Base-by-base conservation (phyloP, 2,113 vertebrate species). In the Ictalurus punctatus region DNA sequence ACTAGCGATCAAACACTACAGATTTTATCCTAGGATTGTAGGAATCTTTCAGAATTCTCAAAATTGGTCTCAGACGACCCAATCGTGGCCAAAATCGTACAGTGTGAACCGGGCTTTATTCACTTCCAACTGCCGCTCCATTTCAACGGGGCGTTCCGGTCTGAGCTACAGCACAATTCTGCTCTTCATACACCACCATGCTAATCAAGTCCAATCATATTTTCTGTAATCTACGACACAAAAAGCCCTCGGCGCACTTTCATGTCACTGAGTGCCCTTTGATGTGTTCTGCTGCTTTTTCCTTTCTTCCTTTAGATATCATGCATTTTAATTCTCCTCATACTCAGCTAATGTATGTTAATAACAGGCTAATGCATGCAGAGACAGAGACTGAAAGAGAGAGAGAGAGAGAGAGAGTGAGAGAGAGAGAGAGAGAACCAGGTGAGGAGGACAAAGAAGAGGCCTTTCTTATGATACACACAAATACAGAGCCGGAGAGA, bases 271-370 rank as follows among this genome's bases (percentile, higher is more conserved):
- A 86, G 13, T 69, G 34, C 86, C 91, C 94, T 96, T 95, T 96
- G 94, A 95, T 95, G 95, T 94, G 93, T 87, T 80, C 48, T 34
- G 71, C 78, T 65, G 25, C 14, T 25, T 92, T 90, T 89, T 90
- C 92, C 91, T 91, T 91, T 91, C 48, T 69, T 91, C 63, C 93
- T 93, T 92, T 94, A 93, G 92, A 93, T 93, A 90, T 93, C 65
- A 89, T 93, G 93, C 88, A 94, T 95, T 96, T 94, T 91, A 93
- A 96, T 95, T 93, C 79, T 93, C 90, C 91, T 84, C 69, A 93
- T 93, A 92, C 91, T 92, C 93, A 94, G 93, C 92, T 89, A 63
- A 95, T 94, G 93, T 92, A 92, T 94, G 93, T 93, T 94, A 95
- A 94, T 94, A 87, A 90, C 83, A 92, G 91, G 92, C 93, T 93